phyloP scores from a whole-genome alignment of 2,113 vertebrate species.

The Scomber japonicus region DNA sequence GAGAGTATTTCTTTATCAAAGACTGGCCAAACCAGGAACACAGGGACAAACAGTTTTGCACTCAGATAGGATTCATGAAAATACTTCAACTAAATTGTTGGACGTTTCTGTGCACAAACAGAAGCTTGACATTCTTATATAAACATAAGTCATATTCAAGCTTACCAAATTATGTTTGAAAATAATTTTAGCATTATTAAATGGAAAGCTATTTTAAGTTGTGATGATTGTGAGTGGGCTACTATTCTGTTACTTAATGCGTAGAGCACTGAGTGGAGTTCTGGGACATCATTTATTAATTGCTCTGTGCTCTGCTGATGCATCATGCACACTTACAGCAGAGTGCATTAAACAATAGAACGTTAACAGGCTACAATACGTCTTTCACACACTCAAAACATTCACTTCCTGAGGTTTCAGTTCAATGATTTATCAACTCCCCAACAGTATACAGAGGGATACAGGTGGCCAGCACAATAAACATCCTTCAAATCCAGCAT shows the following conservation, averaged over 20 bases:
- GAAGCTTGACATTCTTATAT: background rate
- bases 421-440: constrained; percentile 10
- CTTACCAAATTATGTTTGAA: background rate
- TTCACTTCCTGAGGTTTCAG: constrained; percentile 51
- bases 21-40: constrained; percentile 29
- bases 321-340: too few relatives aligned
- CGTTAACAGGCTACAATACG: constrained; percentile 21
- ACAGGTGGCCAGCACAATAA: constrained; percentile 6
- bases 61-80: constrained; percentile 20
- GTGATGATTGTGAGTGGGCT: background rate
- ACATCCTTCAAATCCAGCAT: constrained; percentile 11
- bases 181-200: too few relatives aligned
- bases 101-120: background rate
- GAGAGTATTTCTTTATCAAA: constrained; percentile 41
- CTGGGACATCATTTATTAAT: background rate
- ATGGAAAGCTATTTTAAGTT: too few relatives aligned
- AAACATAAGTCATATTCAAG: background rate
- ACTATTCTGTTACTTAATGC: background rate
- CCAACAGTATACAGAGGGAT: background rate
- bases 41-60: constrained; percentile 48
- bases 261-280: background rate
- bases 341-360: constrained; percentile 33
- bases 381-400: constrained; percentile 23
- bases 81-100: background rate
- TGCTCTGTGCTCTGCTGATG: background rate